phyloP scores from a whole-genome alignment of 2,113 vertebrate species.

The Eonycteris spelaea region DNA sequence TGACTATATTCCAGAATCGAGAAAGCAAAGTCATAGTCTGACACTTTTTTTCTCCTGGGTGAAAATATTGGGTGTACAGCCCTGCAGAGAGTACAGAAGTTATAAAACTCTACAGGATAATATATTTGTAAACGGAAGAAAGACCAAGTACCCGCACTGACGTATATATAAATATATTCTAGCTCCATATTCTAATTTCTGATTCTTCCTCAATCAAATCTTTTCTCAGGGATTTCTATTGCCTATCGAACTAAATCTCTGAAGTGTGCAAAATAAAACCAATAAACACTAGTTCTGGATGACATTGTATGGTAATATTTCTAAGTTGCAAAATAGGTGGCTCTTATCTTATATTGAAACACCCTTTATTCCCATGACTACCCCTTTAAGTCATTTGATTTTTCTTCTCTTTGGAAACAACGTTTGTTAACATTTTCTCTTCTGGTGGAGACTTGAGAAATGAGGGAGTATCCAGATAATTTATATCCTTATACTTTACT shows the following conservation, averaged over 20 bases:
- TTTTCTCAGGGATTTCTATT: not conserved
- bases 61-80: not conserved
- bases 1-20: conserved; percentile 5
- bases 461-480: not conserved
- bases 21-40: not conserved
- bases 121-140: not conserved
- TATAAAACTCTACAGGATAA: not conserved
- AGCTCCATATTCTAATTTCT: not conserved
- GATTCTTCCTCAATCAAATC: not conserved
- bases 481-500: not conserved
- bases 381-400: not conserved
- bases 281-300: not conserved
- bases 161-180: not conserved
- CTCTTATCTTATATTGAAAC: not conserved
- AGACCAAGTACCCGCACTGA: not conserved
- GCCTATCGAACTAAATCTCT: not conserved
- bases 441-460: not conserved
- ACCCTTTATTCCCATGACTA: not conserved
- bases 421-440: not conserved
- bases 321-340: not conserved
- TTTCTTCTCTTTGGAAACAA: conserved; percentile 43
- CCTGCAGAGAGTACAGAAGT: not conserved
- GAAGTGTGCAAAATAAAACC: not conserved
- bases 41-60: not conserved
- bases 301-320: not conserved